These are phyloP conservation scores for Donacobius atricapilla DNA, from an alignment of 2,113 vertebrate genomes.

Conservation along the genomic window DNA sequence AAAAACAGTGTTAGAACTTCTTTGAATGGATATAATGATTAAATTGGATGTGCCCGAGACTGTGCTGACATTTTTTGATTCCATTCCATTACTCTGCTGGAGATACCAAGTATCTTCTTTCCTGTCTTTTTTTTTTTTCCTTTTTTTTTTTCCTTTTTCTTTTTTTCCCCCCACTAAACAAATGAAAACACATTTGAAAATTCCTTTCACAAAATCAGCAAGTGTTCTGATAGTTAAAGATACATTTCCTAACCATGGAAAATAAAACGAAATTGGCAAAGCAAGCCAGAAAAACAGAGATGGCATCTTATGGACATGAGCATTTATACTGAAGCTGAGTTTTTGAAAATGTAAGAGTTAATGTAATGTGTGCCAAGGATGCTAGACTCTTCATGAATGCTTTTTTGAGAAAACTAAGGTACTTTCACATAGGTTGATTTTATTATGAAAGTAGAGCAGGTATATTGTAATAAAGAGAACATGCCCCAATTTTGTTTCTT, in stretches of 20 bases:
- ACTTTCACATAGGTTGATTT: background rate
- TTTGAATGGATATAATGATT: background rate
- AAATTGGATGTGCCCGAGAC: background rate
- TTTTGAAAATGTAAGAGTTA: background rate
- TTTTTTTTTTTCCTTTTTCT: fast-evolving
- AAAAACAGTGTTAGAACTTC: background rate
- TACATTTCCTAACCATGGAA: background rate
- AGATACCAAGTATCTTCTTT: background rate
- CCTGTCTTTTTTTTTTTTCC: fast-evolving
- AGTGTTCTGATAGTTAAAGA: background rate
- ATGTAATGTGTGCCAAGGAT: background rate
- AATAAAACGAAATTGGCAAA: background rate
- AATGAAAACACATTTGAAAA: background rate
- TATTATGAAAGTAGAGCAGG: background rate
- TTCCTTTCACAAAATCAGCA: background rate
- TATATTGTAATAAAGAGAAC: background rate
- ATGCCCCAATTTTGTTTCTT: background rate
- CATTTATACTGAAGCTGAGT: background rate
- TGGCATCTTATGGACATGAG: background rate
- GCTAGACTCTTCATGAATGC: background rate
- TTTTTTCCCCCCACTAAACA: background rate
- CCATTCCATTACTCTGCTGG: background rate
- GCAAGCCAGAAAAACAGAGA: background rate
- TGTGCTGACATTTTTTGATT: background rate
- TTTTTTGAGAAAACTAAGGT: background rate